Base-by-base conservation (phyloP, 2,113 vertebrate genomes). In the Chroicocephalus ridibundus region DNA sequence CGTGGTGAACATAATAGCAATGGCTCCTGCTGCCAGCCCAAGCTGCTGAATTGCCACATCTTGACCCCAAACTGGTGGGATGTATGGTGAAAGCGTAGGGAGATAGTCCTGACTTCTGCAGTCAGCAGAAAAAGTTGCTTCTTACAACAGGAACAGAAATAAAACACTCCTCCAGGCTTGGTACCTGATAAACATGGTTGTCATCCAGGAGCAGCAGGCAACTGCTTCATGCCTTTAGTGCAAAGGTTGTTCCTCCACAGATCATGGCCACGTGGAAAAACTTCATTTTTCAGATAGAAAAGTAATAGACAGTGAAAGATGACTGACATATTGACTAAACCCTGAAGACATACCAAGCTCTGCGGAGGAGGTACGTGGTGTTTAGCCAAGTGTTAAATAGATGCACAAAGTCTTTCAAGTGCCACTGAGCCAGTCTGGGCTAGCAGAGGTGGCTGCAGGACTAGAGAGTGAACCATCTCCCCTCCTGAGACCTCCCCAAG, bases 1-100 rank as follows among this genome's bases (percentile, higher is more conserved):
- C 0, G 0, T 1, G 4, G 17, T n/a, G 70, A 94, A 1, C 11
- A 3, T 4, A 27, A n/a, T 14, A 71, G 27, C 46, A 64, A 31
- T 15, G 32, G 34, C 40, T 61, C 52, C 65, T 36, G 52, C 60
- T 82, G 44, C 47, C 74, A 69, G 72, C 24, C 82, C 60, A 32
- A 3, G 0, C 29, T 44, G 46, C 72, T 74, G 64, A 42, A 36
- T 10, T 36, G 47, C 24, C 78, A 21, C 25, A 21, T 62, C 72
- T 64, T 40, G 57, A 15, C 40, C 74, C 51, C 34, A 70, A 1
- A 27, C 16, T 15, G 32, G 19, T 47, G 46, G 60, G 54, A 4
- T 51, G 87, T 68, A 26, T 40, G 68, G 5, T 32, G 49, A 36
- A 68, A 62, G 16, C 13, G 5, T 14, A 24, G 13, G 55, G 22